These are phyloP conservation scores for Agrochola lota DNA, from an alignment of 2,888 invertebrate species.

Conservation along the genomic window DNA sequence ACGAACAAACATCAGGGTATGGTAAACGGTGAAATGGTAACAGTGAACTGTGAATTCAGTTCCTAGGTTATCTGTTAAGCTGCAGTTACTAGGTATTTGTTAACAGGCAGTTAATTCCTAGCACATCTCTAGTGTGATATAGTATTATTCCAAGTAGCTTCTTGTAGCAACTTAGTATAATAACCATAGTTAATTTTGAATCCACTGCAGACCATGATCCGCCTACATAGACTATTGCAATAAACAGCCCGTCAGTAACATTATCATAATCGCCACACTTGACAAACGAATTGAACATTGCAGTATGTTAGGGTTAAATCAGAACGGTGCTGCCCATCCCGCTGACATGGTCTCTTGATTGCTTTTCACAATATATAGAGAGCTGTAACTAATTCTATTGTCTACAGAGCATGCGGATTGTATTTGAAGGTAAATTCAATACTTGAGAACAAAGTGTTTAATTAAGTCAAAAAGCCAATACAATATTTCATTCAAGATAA, in stretches of 20 bases:
- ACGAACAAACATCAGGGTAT: too few relatives aligned
- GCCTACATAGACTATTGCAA: constrained; percentile 15
- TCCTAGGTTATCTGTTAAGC: too few relatives aligned
- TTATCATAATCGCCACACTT: constrained; percentile 33
- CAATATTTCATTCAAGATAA: constrained; percentile 23
- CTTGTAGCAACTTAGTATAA: background rate
- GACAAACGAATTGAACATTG: constrained; percentile 18
- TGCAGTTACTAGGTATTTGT: too few relatives aligned
- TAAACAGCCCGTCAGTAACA: constrained; percentile 7
- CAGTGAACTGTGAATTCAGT: too few relatives aligned
- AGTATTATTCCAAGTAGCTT: constrained; percentile 25
- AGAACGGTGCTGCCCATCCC: constrained; percentile 11
- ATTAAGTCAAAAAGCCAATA: background rate
- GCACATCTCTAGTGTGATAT: background rate
- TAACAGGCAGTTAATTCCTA: too few relatives aligned
- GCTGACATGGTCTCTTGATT: constrained; percentile 28
- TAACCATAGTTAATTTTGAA: constrained; percentile 24
- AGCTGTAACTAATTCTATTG: background rate
- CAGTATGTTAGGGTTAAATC: constrained; percentile 9
- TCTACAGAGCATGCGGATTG: background rate
- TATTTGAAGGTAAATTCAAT: background rate
- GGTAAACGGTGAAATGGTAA: too few relatives aligned
- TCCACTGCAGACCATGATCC: constrained; percentile 13
- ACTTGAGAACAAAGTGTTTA: background rate
- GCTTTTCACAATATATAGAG: background rate